phyloP scores from a whole-genome alignment of 2,888 invertebrate genomes.

The Bruchidius siliquastri region DNA sequence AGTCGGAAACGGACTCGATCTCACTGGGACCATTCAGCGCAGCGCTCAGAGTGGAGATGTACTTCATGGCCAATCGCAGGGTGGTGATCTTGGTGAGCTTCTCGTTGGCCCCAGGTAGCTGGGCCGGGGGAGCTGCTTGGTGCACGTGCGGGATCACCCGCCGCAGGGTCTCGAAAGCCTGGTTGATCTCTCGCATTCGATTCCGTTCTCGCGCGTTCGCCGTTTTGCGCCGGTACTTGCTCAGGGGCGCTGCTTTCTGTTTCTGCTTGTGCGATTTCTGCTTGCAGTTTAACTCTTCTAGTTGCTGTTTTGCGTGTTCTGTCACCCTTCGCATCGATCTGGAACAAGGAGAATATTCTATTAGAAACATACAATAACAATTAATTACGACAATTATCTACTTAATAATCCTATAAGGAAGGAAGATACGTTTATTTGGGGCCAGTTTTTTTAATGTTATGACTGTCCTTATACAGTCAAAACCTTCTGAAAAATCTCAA shows the following conservation, averaged over 20 bases:
- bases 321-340: constrained; percentile 55
- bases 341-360: not conserved
- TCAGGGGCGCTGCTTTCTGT: constrained; percentile 68
- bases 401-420: too few species aligned
- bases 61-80: constrained; percentile 79
- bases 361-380: too few species aligned
- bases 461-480: too few species aligned
- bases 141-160: constrained; percentile 66
- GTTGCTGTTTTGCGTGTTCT: constrained; percentile 38
- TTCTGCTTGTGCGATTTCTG: constrained; percentile 47
- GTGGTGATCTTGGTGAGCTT: constrained; percentile 89
- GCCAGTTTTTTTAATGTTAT: too few species aligned
- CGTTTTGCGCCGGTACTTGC: constrained; percentile 85
- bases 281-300: constrained; percentile 7
- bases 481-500: too few species aligned
- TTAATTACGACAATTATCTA: too few species aligned
- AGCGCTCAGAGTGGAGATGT: constrained; percentile 72
- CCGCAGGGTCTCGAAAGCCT: constrained; percentile 78
- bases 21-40: constrained; percentile 48
- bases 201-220: constrained; percentile 85
- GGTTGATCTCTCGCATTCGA: constrained; percentile 86
- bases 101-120: constrained; percentile 58
- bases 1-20: constrained; percentile 28
- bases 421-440: too few species aligned
- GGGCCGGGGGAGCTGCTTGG: constrained; percentile 28